A percentile compares a stretch with the other conserved stretches of the same genome.
These are phyloP conservation scores for Actenoides hombroni DNA, from an alignment of 2,113 vertebrate species.

Conservation along the genomic window DNA sequence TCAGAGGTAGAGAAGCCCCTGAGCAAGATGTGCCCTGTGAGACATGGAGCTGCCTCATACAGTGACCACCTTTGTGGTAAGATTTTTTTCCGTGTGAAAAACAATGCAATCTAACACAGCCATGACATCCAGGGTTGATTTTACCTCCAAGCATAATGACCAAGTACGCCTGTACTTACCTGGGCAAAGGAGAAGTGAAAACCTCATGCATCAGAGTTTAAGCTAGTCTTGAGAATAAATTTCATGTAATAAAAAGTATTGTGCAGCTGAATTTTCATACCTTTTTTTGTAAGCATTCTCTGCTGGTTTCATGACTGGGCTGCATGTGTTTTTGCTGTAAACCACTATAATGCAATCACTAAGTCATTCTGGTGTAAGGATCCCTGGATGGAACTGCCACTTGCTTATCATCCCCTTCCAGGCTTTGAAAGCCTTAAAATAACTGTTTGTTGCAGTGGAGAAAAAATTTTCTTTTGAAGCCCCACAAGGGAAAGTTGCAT, in stretches of 20 bases:
- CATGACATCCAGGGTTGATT: neutral
- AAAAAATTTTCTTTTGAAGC: neutral
- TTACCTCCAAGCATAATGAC: neutral
- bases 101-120: neutral
- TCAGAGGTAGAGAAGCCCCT: neutral
- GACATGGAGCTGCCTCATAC: neutral
- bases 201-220: neutral
- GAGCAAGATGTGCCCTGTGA: fast-evolving
- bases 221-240: neutral
- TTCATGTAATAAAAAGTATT: neutral
- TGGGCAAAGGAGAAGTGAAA: neutral
- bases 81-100: neutral
- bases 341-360: neutral
- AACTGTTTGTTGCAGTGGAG: neutral
- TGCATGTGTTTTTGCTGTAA: neutral
- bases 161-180: neutral
- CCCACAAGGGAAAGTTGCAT: neutral
- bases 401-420: neutral
- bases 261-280: neutral
- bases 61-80: neutral
- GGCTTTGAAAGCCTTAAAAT: neutral
- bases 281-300: neutral
- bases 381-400: neutral
- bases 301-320: neutral
- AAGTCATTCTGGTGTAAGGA: neutral